These are phyloP conservation scores for Manis javanica DNA, from an alignment of 2,797 vertebrate genomes.

Conservation along the genomic window DNA sequence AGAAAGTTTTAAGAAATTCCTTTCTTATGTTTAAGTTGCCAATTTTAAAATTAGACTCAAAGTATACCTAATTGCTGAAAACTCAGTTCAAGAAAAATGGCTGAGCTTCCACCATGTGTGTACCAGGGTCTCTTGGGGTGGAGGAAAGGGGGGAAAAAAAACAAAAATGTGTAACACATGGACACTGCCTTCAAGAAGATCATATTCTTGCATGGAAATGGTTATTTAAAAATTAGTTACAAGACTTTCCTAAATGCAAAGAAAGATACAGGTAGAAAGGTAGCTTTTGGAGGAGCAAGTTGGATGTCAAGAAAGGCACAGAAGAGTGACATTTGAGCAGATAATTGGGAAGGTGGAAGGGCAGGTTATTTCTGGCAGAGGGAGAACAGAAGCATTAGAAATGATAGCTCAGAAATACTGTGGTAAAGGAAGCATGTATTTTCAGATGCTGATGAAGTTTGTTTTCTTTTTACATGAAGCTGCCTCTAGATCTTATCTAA, in stretches of 20 bases:
- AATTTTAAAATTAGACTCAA: slow-evolving; percentile 33
- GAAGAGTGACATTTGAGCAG: background rate
- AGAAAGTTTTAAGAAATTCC: background rate
- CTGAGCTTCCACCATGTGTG: background rate
- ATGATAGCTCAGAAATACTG: background rate
- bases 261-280: background rate
- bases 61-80: background rate
- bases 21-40: background rate
- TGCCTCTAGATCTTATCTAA: background rate
- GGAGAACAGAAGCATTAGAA: background rate
- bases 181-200: background rate
- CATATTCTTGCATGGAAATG: background rate
- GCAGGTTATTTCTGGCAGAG: slow-evolving; percentile 14
- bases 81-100: background rate
- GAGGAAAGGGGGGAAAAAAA: background rate
- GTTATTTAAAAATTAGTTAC: background rate
- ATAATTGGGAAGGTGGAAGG: background rate
- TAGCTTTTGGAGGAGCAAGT: background rate
- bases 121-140: background rate
- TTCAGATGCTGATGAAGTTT: background rate
- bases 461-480: slow-evolving; percentile 22
- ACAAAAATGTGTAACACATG: background rate
- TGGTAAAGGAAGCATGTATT: background rate
- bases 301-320: background rate
- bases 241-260: background rate